Percentiles rank a stretch among this genome's conserved stretches.
phyloP scores from a whole-genome alignment of 2,113 vertebrate genomes.

The Excalfactoria chinensis region DNA sequence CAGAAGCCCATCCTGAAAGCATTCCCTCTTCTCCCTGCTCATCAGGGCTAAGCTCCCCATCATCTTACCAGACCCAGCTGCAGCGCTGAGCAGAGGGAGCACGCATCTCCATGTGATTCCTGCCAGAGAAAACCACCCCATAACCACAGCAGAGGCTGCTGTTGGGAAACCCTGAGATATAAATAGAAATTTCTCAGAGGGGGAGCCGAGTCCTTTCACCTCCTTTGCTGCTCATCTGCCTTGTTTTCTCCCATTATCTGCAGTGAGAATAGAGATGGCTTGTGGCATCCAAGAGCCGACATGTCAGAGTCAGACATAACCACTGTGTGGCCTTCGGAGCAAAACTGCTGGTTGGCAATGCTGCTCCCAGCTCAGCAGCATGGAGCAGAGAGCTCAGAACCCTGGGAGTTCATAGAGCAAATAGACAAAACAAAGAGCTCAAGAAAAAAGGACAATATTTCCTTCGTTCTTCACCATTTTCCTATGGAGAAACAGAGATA shows the following conservation, averaged over 20 bases:
- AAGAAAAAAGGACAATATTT: not conserved
- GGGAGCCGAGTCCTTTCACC: not conserved
- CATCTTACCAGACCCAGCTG: not conserved
- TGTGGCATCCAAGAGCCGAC: not conserved
- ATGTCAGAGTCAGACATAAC: conserved; percentile 33
- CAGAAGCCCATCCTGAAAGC: not conserved
- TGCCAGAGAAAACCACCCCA: not conserved
- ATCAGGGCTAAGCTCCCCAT: not conserved
- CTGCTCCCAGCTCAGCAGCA: not conserved
- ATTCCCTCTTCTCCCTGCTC: not conserved
- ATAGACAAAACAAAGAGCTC: not conserved
- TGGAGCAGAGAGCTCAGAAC: not conserved
- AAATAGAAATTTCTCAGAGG: not conserved
- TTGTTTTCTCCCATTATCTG: conserved; percentile 16
- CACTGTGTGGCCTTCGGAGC: not conserved
- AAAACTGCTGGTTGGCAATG: not conserved
- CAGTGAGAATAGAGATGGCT: not conserved
- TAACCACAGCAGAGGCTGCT: not conserved
- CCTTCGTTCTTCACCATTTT: not conserved
- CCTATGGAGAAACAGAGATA: not conserved
- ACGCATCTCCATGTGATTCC: not conserved
- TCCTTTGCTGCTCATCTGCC: not conserved
- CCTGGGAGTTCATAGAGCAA: not conserved
- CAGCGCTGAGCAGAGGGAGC: not conserved
- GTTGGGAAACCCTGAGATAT: not conserved